A percentile compares a stretch with the other conserved stretches of the same genome.
These are phyloP conservation scores for Scaeva pyrastri DNA, from an alignment of 2,888 invertebrate genomes.

Conservation along the genomic window DNA sequence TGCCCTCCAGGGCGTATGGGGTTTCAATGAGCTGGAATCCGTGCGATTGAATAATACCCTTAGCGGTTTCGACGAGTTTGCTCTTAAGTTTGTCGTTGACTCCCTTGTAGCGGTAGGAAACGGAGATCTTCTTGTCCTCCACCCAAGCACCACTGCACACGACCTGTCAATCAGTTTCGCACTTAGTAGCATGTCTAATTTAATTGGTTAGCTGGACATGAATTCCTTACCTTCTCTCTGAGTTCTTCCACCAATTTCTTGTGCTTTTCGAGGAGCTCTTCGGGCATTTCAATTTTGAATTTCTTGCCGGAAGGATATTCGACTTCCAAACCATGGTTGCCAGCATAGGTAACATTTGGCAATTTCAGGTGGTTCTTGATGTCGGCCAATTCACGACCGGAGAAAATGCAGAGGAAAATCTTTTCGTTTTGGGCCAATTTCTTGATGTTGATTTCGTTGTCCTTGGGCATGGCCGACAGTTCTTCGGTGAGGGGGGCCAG, in stretches of 20 bases:
- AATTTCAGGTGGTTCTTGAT: conserved; percentile 88
- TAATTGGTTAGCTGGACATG: not conserved
- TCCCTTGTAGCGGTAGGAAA: conserved; percentile 90
- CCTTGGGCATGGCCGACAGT: conserved; percentile 86
- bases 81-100: conserved; percentile 87
- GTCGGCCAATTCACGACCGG: conserved; percentile 89
- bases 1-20: conserved; percentile 90
- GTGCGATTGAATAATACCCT: conserved; percentile 87
- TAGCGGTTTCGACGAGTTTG: conserved; percentile 86
- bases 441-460: conserved; percentile 89
- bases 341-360: conserved; percentile 88
- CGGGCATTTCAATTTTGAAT: conserved; percentile 91
- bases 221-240: conserved; percentile 86
- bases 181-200: not conserved
- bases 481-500: conserved; percentile 90
- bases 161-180: conserved; percentile 83
- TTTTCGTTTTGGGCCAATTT: conserved; percentile 89
- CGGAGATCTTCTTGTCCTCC: conserved; percentile 90
- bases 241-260: conserved; percentile 87
- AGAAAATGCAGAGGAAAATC: conserved; percentile 89
- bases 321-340: conserved; percentile 91
- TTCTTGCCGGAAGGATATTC: conserved; percentile 90
- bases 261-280: conserved; percentile 88
- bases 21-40: conserved; percentile 89
- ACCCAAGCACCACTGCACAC: conserved; percentile 91